Evolutionary conservation across 2,888 invertebrate species (phyloP).

Genomic region (Epirrhoe alternata): DNA sequence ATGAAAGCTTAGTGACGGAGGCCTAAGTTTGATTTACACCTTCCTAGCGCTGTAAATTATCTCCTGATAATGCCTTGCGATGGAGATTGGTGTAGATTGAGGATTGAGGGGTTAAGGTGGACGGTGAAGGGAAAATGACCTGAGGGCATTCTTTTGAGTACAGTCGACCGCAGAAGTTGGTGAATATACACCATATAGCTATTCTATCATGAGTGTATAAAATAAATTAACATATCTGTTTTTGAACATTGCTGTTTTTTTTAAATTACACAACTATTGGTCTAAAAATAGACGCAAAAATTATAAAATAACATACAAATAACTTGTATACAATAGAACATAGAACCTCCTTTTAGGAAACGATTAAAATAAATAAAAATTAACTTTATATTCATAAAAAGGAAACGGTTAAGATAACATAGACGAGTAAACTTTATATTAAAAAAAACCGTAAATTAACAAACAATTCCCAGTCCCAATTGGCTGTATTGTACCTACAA

Average conservation of each 20-base stretch:
- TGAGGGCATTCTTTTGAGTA: neutral
- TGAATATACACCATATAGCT: neutral
- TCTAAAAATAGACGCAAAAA: no score
- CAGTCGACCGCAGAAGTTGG: neutral
- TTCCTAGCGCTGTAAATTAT: conserved; percentile 72
- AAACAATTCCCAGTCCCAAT: conserved; percentile 8
- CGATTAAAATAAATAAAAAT: no score
- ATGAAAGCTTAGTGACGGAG: neutral
- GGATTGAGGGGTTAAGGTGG: conserved; percentile 21
- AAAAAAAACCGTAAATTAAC: neutral
- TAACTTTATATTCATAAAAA: neutral
- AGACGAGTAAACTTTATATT: no score
- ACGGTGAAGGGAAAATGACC: conserved; percentile 12
- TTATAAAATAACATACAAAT: no score
- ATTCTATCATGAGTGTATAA: no score
- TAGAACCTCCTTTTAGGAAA: no score
- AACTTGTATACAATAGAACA: no score
- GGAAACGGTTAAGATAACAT: no score
- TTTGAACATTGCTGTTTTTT: no score
- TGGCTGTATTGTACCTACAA: conserved; percentile 24
- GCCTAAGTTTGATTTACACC: conserved; percentile 71
- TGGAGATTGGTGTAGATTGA: conserved; percentile 33
- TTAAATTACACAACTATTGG: neutral
- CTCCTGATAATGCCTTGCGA: conserved; percentile 38
- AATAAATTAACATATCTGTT: no score